Percentiles rank a stretch among this genome's conserved stretches.
Evolutionary conservation across 2,797 vertebrate species (phyloP).

Genomic region (Coregonus ussuriensis): DNA sequence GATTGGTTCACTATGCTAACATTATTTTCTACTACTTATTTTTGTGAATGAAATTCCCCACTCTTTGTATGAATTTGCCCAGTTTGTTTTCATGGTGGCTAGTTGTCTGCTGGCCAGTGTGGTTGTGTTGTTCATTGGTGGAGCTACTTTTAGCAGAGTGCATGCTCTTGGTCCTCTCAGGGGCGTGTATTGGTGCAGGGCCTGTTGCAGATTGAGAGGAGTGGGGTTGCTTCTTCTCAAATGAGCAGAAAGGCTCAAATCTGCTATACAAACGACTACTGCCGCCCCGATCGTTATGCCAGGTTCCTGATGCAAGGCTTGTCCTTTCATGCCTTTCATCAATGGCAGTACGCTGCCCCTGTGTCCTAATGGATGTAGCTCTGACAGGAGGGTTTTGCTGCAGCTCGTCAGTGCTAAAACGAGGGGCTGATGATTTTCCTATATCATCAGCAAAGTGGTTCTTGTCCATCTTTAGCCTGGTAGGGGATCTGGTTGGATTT

Average conservation of each 20-base stretch:
- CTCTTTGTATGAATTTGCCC: slow-evolving; percentile 88
- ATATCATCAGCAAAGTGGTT: slow-evolving; percentile 60
- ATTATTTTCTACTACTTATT: slow-evolving; percentile 66
- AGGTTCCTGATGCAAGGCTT: slow-evolving; percentile 48
- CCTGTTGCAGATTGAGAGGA: background rate
- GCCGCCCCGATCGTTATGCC: slow-evolving; percentile 60
- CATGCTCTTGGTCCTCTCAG: slow-evolving; percentile 73
- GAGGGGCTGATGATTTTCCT: slow-evolving; percentile 81
- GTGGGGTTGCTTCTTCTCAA: slow-evolving; percentile 71
- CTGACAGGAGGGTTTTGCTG: slow-evolving; percentile 57
- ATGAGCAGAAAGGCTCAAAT: slow-evolving; percentile 83
- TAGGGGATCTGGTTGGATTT: slow-evolving; percentile 71
- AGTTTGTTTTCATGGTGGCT: slow-evolving; percentile 89
- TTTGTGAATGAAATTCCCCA: slow-evolving; percentile 89
- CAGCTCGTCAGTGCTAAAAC: slow-evolving; percentile 84
- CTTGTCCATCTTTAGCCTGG: slow-evolving; percentile 70
- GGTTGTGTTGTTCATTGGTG: slow-evolving; percentile 58
- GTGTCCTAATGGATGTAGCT: slow-evolving; percentile 25
- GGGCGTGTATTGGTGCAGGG: slow-evolving; percentile 49
- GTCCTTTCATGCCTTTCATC: slow-evolving; percentile 37
- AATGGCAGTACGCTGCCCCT: slow-evolving; percentile 27
- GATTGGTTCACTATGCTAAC: background rate
- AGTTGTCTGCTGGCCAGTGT: slow-evolving; percentile 63
- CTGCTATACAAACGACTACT: slow-evolving; percentile 84
- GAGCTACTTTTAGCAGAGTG: slow-evolving; percentile 64